Evolutionary conservation across 2,113 vertebrate genomes (phyloP), one percentile per base, ranked within the genome.

Genomic region (Sebastes fasciatus): DNA sequence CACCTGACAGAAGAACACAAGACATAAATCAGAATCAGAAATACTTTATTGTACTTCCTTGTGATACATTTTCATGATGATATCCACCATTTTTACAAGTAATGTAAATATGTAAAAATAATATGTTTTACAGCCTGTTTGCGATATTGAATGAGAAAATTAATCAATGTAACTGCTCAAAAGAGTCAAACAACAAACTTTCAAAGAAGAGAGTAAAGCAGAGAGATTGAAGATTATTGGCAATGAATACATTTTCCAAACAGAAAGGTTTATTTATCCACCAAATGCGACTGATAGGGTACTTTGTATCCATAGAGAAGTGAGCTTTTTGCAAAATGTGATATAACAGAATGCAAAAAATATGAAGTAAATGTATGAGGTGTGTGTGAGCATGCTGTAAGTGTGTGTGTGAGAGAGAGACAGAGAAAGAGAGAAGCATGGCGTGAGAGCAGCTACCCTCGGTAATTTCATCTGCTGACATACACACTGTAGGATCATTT

Each of bases 401-500:
- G 52, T 64, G 62, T 71, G 74, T 66, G 58, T 65, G 14, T 55
- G 55, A 43, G 17, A 21, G 46, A 64, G 45, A 43, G 40, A 63
- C 69, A 14, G 42, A 46, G 45, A 67, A 45, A 45, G 7, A 42
- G 62, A 8, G 26, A n/a, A 61, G 26, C 26, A 54, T 73, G 76
- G 85, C 49, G 45, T 83, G 87, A 89, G 80, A 92, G 79, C 82
- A 91, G 91, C 92, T 92, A 92, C 85, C 34, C 51, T 61, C 74
- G 74, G 89, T 91, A 90, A 94, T 90, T 92, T 93, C 88, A 89
- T 92, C 87, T 88, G 87, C 91, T 90, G 84, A 88, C 86, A 94
- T 89, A 91, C 84, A 93, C 90, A 89, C 79, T 92, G 88, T 91
- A 77, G 86, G 88, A 92, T 91, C 84, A 72, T 89, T 95, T 95